Evolutionary conservation across 64 coral and sea anemone genomes (phyloP), one percentile per base, ranked within the genome.

Genomic region (Porites lutea): DNA sequence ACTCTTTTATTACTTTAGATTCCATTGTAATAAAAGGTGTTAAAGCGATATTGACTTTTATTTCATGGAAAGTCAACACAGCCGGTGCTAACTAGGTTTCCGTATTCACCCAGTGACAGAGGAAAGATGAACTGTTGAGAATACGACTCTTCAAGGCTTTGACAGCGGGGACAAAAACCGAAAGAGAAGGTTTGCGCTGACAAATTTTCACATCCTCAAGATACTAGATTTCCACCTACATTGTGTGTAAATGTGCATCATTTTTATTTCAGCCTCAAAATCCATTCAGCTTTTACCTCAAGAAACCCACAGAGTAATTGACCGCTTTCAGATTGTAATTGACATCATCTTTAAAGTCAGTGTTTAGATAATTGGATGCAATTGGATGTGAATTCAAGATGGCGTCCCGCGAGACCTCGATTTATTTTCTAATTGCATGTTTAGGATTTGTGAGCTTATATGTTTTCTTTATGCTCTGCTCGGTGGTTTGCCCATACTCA

Each of bases 401-500:
- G 80, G 62, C 37, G 37, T 48, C 58, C 2, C 59, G 80, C 7
- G 62, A 66, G 14, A 48, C 63, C 44, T 46, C 80, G 45, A 7
- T 83, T 44, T 83, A 83, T 83, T 83, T 83, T 20, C 80, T 83
- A 20, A 22, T 47, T 47, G 80, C 60, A 11, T 67, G 44, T 14
- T 45, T 83, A 2, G 80, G 58, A 48, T 83, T 83, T 43, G 61
- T 83, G 43, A 62, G 20, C 20, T 83, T 67, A 46, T 65, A 67
- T 18, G 80, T 62, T 37, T 3, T 83, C 5, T 83, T 45, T 10
- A 50, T 45, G 43, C 10, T 83, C 44, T 83, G 44, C 14, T 62
- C 80, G 2, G 80, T 83, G 7, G 80, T 83, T 68, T 83, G 80
- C 19, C 80, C 80, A 45, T 67, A 67, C 61, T 5, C 80, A 49